These are phyloP conservation scores for Daboia siamensis DNA, from an alignment of 2,113 vertebrate genomes.

Conservation along the genomic window DNA sequence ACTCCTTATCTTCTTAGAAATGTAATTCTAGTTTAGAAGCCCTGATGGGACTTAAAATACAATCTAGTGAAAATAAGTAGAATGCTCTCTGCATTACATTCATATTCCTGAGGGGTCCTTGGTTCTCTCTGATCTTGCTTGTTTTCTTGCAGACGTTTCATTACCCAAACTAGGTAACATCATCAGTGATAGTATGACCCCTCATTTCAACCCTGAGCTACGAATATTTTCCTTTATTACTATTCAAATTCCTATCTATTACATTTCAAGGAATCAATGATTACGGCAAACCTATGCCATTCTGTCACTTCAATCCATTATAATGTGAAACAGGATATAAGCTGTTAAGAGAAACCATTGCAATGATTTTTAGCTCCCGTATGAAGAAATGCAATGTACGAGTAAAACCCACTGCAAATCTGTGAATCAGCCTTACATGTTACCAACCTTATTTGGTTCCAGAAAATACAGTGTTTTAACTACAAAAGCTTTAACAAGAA, in stretches of 20 bases:
- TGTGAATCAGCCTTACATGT: neutral
- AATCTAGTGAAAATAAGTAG: neutral
- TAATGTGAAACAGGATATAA: neutral
- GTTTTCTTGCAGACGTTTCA: neutral
- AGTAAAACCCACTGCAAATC: neutral
- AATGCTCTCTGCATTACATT: neutral
- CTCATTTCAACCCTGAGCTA: neutral
- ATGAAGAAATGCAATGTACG: neutral
- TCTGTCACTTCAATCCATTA: neutral
- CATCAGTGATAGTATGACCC: neutral
- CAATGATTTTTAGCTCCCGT: neutral
- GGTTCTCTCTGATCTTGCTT: neutral
- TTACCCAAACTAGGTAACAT: neutral
- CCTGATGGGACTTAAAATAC: conserved; percentile 2
- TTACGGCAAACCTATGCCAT: neutral
- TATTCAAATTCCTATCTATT: neutral
- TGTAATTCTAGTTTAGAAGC: neutral
- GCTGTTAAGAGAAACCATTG: neutral
- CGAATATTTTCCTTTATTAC: neutral
- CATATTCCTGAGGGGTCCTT: neutral
- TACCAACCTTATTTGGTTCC: neutral
- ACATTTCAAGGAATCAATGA: neutral
- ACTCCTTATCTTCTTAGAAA: conserved; percentile 52
- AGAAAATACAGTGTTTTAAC: neutral
- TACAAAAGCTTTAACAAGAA: neutral